Evolutionary conservation across 2,113 vertebrate genomes (phyloP).

Genomic region (Aegithalos caudatus): DNA sequence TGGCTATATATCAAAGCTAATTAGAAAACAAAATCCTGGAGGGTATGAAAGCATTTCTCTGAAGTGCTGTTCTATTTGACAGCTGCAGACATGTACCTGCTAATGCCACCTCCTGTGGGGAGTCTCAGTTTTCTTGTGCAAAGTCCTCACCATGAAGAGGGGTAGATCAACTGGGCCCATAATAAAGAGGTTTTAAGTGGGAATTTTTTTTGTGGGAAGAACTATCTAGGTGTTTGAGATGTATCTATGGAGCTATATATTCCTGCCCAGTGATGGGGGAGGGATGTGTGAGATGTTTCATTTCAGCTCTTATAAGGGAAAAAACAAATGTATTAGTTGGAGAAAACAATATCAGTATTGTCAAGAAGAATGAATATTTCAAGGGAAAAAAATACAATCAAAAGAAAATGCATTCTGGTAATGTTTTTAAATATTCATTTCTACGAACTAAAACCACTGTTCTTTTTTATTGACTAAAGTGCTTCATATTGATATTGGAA

Average conservation of each 20-base stretch:
- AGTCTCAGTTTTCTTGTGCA: not conserved
- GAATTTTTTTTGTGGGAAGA: not conserved
- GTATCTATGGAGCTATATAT: not conserved
- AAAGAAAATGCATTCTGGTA: not conserved
- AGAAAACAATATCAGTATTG: not conserved
- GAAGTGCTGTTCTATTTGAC: not conserved
- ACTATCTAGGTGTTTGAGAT: not conserved
- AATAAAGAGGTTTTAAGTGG: not conserved
- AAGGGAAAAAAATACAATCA: not conserved
- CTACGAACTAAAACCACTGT: not conserved
- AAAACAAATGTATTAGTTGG: not conserved
- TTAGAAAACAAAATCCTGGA: not conserved
- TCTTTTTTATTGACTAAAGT: constrained; percentile 50
- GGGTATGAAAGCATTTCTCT: not conserved
- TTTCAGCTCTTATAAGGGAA: not conserved
- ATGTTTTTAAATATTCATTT: constrained; percentile 17
- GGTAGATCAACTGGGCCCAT: not conserved
- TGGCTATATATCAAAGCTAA: not conserved
- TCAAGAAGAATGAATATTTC: not conserved
- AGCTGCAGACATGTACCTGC: not conserved
- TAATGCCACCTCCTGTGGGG: not conserved
- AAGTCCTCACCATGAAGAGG: not conserved
- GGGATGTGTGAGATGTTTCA: not conserved
- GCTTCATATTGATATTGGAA: constrained; percentile 56
- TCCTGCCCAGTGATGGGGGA: not conserved